A percentile compares a stretch with the other conserved stretches of the same genome.
Evolutionary conservation across 2,113 vertebrate species (phyloP).

Genomic region (Procavia capensis): DNA sequence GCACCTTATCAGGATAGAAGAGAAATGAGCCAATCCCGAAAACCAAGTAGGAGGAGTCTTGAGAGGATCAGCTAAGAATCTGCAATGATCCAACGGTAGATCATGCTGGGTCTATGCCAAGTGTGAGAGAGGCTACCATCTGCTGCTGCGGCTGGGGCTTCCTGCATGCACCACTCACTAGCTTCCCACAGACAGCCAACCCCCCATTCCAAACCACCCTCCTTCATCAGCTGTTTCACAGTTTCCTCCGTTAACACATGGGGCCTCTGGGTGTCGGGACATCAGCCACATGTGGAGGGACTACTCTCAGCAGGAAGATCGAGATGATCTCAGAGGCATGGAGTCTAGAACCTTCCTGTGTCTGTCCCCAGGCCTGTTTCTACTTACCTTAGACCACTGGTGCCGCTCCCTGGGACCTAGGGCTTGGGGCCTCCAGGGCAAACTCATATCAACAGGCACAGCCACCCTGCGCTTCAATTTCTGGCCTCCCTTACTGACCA

Average conservation of each 20-base stretch:
- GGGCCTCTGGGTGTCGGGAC: neutral
- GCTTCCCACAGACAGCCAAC: neutral
- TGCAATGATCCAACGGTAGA: neutral
- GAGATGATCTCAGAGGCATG: neutral
- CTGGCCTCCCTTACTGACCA: neutral
- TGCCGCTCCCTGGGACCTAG: neutral
- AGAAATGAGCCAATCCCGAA: neutral
- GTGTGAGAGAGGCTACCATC: neutral
- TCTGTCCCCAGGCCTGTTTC: neutral
- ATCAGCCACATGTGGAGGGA: too few relatives aligned
- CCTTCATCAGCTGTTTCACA: neutral
- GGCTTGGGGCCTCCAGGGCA: neutral
- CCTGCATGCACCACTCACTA: too few relatives aligned
- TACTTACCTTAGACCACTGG: neutral
- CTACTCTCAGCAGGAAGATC: neutral
- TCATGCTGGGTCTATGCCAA: neutral
- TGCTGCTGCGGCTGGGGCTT: neutral
- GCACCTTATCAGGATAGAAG: neutral
- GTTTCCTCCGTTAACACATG: neutral
- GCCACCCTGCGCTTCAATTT: neutral
- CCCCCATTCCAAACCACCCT: neutral
- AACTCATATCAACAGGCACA: neutral
- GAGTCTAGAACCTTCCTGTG: neutral
- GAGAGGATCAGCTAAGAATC: neutral
- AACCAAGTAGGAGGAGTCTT: neutral